Conservation (phyloP, 2,113 vertebrate genomes). For the Odocoileus virginianus region DNA sequence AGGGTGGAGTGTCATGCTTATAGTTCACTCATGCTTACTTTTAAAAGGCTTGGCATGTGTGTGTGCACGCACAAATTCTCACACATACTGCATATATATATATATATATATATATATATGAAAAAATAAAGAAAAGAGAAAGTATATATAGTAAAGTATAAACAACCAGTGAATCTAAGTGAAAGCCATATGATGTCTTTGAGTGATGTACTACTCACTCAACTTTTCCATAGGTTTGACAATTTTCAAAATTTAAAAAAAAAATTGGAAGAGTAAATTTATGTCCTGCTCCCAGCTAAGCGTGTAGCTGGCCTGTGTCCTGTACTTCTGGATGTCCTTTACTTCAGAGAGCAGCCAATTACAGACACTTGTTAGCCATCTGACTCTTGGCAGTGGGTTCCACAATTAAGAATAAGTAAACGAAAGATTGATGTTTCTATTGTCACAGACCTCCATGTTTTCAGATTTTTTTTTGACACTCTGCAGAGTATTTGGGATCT, state of each 20-base stretch:
- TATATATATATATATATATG: neutral
- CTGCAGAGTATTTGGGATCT: neutral
- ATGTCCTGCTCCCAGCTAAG: neutral
- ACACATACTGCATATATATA: too few relatives aligned
- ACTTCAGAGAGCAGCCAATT: neutral
- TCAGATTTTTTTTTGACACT: neutral
- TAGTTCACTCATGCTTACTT: neutral
- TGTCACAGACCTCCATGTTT: neutral
- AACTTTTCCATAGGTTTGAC: neutral
- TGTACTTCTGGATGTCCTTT: neutral
- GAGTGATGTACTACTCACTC: neutral
- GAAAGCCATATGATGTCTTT: neutral
- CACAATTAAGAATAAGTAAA: neutral
- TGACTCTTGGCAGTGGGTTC: neutral
- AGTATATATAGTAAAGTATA: neutral
- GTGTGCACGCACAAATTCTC: neutral
- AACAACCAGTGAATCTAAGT: neutral
- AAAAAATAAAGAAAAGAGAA: neutral
- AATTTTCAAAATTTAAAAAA: neutral
- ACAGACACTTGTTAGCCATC: neutral
- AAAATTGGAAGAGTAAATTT: neutral
- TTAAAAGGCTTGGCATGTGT: neutral
- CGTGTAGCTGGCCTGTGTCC: accelerated
- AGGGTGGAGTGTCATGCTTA: neutral
- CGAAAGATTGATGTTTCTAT: neutral